Percentiles rank a stretch among this genome's conserved stretches.
phyloP scores from a whole-genome alignment of 1,140 invertebrate species.

The Fragariocoptes setiger region DNA sequence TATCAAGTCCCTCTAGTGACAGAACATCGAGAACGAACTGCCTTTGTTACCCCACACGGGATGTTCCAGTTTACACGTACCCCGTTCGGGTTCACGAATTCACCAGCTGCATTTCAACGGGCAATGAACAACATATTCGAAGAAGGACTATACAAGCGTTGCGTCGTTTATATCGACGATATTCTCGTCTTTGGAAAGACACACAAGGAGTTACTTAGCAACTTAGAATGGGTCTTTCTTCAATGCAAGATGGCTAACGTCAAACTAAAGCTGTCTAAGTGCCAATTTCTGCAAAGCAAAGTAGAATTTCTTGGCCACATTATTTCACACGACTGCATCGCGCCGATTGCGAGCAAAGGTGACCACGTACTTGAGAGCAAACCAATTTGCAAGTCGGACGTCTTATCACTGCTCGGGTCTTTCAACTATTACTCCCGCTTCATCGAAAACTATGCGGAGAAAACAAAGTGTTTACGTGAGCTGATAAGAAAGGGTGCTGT shows the following conservation, averaged over 20 bases:
- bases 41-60: conserved; percentile 12
- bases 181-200: conserved; percentile 9
- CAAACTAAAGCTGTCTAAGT: conserved; percentile 1
- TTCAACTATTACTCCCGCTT: conserved; percentile 12
- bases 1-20: conserved; percentile 9
- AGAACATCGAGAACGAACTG: conserved; percentile 10
- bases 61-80: conserved; percentile 14
- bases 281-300: neutral
- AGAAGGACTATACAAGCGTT: conserved; percentile 6
- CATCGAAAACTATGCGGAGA: conserved; percentile 11
- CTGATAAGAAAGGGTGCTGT: conserved; percentile 1
- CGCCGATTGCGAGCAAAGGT: conserved; percentile 11
- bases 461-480: conserved; percentile 8
- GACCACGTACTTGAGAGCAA: conserved; percentile 8
- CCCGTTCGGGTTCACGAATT: conserved; percentile 15
- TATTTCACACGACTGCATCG: conserved; percentile 8
- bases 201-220: neutral
- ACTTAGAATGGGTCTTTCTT: neutral
- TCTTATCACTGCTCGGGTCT: conserved; percentile 11
- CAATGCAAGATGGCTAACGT: neutral
- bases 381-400: conserved; percentile 9
- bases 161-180: conserved; percentile 10
- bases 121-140: neutral
- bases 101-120: conserved; percentile 3
- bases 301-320: conserved; percentile 7